Conservation (phyloP, 2,888 invertebrate species). For the Uloborus plumipes region DNA sequence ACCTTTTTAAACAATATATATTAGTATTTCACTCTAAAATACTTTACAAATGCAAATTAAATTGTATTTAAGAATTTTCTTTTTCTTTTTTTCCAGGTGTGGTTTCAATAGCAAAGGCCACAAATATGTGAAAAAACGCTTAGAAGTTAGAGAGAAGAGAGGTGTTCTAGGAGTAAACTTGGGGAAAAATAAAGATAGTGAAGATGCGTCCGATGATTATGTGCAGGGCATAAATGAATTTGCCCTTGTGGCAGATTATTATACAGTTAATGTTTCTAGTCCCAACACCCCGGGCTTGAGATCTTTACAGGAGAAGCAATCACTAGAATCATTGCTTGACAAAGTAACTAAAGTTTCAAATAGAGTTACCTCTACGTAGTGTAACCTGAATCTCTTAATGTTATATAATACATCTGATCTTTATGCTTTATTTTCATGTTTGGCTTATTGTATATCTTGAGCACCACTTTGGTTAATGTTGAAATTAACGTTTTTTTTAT, state of each 20-base stretch:
- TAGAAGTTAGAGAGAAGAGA: slow-evolving; percentile 70
- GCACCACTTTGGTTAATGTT: too few relatives aligned
- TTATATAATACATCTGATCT: too few relatives aligned
- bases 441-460: too few relatives aligned
- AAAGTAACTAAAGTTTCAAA: slow-evolving; percentile 71
- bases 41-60: too few relatives aligned
- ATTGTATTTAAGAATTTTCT: too few relatives aligned
- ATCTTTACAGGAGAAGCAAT: slow-evolving; percentile 83
- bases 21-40: too few relatives aligned
- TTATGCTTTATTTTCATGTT: too few relatives aligned
- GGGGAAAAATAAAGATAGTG: slow-evolving; percentile 92
- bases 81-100: slow-evolving; percentile 75
- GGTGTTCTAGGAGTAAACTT: slow-evolving; percentile 91
- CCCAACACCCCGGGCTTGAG: slow-evolving; percentile 96
- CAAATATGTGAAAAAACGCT: slow-evolving; percentile 77
- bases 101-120: slow-evolving; percentile 98
- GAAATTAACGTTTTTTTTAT: too few relatives aligned
- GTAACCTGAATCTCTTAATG: background rate
- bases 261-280: slow-evolving; percentile 96
- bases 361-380: background rate
- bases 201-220: slow-evolving; percentile 84
- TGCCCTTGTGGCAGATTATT: slow-evolving; percentile 86
- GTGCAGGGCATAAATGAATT: slow-evolving; percentile 87
- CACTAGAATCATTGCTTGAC: slow-evolving; percentile 79
- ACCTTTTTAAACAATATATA: too few relatives aligned